Evolutionary conservation across 2,888 invertebrate species (phyloP), one percentile per base, ranked within the genome.

Genomic region (Thelaira solivaga): DNA sequence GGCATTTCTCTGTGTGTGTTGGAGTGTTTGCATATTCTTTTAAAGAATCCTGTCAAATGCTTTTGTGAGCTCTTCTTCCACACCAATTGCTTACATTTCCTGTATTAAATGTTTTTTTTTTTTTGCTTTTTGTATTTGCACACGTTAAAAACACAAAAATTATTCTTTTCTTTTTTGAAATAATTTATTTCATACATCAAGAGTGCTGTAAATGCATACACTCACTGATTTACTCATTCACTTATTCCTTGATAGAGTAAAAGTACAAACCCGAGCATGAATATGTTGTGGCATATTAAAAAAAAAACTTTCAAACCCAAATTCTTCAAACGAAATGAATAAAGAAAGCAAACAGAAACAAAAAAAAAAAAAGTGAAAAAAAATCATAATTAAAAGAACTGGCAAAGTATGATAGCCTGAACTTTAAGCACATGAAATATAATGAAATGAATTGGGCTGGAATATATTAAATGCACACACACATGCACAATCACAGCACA

Each of bases 331-430:
- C 26, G 16, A n/a, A 36, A 43, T 18, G 8, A 3, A 10, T 13
- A 26, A 39, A 34, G 36, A 11, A 64, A n/a, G 43, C 10, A 53
- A 53, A 13, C 29, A 43, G 22, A 57, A 62, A n/a, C n/a, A n/a
- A n/a, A n/a, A n/a, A n/a, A n/a, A n/a, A n/a, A n/a, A n/a, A n/a
- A n/a, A n/a, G n/a, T n/a, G n/a, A n/a, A n/a, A n/a, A n/a, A n/a
- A n/a, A n/a, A 85, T 84, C 82, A 85, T 85, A 87, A 86, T 86
- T 86, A 87, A 86, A 85, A 81, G 85, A 85, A 85, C 85, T 85
- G 84, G 83, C 83, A 84, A 86, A 83, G 85, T 84, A 84, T 85
- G n/a, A n/a, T n/a, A 84, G n/a, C n/a, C 65, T 43, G 31, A 22
- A 64, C 62, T 24, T 68, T 43, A 36, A 49, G 65, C 39, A 51